Evolutionary conservation across 2,888 invertebrate genomes (phyloP).

Genomic region (Cecidostiba fungosa): DNA sequence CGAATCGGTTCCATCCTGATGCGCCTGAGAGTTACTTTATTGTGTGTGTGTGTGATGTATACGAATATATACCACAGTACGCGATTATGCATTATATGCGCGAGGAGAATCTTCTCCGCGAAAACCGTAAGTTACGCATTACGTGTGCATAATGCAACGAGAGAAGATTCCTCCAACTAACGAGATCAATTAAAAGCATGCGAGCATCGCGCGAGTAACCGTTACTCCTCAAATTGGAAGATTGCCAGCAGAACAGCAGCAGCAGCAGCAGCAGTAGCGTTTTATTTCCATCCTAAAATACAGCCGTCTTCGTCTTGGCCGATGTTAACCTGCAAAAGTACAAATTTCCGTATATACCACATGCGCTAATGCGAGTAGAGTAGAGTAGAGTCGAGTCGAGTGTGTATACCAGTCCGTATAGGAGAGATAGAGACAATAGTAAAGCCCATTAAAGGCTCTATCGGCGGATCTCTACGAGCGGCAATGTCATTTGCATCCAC

Average conservation of each 20-base stretch:
- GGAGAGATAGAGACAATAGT: neutral
- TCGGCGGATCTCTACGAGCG: neutral
- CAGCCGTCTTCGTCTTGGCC: no score
- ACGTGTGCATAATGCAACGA: conserved; percentile 14
- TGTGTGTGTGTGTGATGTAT: no score
- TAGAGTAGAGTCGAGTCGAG: no score
- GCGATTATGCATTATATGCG: conserved; percentile 18
- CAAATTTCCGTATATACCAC: neutral
- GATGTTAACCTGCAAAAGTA: neutral
- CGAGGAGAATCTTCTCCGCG: conserved; percentile 16
- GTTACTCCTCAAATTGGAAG: conserved; percentile 7
- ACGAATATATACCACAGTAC: neutral
- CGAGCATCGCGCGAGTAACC: neutral
- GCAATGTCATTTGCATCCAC: conserved; percentile 52
- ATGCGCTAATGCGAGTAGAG: neutral
- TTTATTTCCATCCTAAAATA: neutral
- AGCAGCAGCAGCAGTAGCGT: neutral
- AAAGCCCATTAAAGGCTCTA: conserved; percentile 14
- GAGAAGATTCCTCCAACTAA: neutral
- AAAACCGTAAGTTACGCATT: conserved; percentile 34
- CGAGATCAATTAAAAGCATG: conserved; percentile 33
- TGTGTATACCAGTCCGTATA: neutral
- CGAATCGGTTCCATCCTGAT: neutral
- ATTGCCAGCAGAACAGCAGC: neutral
- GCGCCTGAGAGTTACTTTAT: conserved; percentile 9